Conservation (phyloP, 2,797 vertebrate genomes). For the Netta rufina region DNA sequence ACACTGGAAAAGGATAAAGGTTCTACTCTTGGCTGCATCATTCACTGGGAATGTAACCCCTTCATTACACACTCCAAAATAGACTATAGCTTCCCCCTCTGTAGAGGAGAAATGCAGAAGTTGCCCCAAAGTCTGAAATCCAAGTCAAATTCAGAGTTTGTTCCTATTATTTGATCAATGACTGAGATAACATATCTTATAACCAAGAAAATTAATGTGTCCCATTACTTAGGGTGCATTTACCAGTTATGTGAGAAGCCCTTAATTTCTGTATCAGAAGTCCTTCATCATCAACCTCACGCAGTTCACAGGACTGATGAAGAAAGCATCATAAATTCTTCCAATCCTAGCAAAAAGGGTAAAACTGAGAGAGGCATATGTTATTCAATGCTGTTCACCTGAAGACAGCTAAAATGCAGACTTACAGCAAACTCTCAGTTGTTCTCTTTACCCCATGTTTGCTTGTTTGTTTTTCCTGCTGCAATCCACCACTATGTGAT, state of each 20-base stretch:
- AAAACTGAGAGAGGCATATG: neutral
- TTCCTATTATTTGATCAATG: neutral
- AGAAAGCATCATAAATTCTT: neutral
- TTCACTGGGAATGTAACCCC: neutral
- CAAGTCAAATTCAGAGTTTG: neutral
- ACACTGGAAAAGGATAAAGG: neutral
- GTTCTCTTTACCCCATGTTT: neutral
- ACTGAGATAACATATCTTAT: neutral
- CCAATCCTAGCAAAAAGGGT: neutral
- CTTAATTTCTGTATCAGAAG: neutral
- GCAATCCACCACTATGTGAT: neutral
- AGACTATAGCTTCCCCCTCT: accelerated
- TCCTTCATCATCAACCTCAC: neutral
- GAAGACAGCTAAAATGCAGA: neutral
- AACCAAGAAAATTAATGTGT: accelerated
- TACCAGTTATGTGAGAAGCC: neutral
- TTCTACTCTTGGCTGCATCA: neutral
- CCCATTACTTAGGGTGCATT: neutral
- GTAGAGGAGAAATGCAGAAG: neutral
- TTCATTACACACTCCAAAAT: accelerated
- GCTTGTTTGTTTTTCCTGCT: neutral
- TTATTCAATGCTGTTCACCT: neutral
- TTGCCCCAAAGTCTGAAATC: neutral
- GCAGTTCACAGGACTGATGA: accelerated
- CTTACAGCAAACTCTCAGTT: neutral